These are phyloP conservation scores for Paedocypris sp. DNA, from an alignment of 2,113 vertebrate genomes.

Conservation along the genomic window DNA sequence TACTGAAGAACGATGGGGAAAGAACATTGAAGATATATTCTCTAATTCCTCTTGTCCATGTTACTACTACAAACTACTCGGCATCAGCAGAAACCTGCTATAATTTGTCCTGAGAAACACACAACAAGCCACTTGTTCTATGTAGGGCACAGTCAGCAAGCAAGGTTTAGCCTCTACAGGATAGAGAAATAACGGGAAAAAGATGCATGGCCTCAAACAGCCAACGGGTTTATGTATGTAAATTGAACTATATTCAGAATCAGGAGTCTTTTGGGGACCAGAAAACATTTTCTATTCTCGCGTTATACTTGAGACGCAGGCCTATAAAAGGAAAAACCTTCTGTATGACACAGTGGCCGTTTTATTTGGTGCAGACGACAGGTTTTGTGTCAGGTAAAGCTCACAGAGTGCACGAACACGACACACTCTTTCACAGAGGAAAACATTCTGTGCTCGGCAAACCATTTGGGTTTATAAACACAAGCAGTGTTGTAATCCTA, in stretches of 20 bases:
- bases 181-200: background rate
- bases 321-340: background rate
- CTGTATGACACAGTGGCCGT: background rate
- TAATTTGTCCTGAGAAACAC: background rate
- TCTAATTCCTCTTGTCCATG: background rate
- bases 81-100: constrained; percentile 5
- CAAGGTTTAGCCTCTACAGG: constrained; percentile 3
- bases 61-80: background rate
- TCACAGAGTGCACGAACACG: background rate
- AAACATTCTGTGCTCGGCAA: background rate
- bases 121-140: constrained; percentile 1
- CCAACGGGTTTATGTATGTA: constrained; percentile 9
- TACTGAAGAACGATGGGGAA: constrained; percentile 38
- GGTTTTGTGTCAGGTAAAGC: background rate
- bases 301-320: background rate
- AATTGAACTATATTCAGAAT: constrained; percentile 18
- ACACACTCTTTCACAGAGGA: background rate
- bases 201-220: constrained; percentile 7
- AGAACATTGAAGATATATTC: background rate
- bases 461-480: constrained; percentile 5
- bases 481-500: constrained; percentile 10
- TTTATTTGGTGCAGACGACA: background rate
- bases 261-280: background rate
- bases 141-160: constrained; percentile 8
- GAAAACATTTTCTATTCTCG: too few relatives aligned